Conservation (phyloP, 2,113 vertebrate genomes). For the Setophaga kirtlandii region DNA sequence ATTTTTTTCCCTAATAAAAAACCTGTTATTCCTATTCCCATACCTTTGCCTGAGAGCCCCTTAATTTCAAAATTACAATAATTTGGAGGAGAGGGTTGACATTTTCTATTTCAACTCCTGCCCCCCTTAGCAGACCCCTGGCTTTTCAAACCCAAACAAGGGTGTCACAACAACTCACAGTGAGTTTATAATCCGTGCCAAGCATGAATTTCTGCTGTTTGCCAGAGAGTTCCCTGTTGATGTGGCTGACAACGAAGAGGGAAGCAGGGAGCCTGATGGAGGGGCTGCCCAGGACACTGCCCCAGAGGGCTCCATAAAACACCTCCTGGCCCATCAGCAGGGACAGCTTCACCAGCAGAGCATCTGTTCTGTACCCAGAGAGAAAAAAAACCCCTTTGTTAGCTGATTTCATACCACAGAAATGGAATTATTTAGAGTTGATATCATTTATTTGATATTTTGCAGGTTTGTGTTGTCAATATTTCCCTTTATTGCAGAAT, state of each 20-base stretch:
- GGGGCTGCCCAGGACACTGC: constrained; percentile 84
- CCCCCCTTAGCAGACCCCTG: neutral
- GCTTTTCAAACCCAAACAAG: neutral
- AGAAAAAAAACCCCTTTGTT: neutral
- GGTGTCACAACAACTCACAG: constrained; percentile 75
- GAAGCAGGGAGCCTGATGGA: constrained; percentile 89
- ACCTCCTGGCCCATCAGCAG: constrained; percentile 88
- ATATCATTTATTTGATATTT: neutral
- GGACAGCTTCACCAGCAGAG: constrained; percentile 86
- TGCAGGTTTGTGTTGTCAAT: neutral
- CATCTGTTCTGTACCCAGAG: constrained; percentile 80
- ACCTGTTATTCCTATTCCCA: too few relatives aligned
- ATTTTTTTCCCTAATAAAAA: too few relatives aligned
- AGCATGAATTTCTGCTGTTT: constrained; percentile 87
- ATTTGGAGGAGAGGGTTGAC: rapidly evolving
- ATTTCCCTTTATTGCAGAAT: neutral
- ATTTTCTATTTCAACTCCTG: neutral
- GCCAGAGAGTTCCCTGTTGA: constrained; percentile 78
- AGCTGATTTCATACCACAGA: neutral
- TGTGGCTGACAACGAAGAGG: constrained; percentile 89
- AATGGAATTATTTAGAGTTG: neutral
- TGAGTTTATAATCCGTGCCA: constrained; percentile 82
- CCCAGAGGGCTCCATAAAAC: constrained; percentile 91
- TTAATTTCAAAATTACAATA: too few relatives aligned
- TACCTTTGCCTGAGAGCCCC: too few relatives aligned